phyloP scores from a whole-genome alignment of 2,888 invertebrate species.

The Caenorhabditis japonica region DNA sequence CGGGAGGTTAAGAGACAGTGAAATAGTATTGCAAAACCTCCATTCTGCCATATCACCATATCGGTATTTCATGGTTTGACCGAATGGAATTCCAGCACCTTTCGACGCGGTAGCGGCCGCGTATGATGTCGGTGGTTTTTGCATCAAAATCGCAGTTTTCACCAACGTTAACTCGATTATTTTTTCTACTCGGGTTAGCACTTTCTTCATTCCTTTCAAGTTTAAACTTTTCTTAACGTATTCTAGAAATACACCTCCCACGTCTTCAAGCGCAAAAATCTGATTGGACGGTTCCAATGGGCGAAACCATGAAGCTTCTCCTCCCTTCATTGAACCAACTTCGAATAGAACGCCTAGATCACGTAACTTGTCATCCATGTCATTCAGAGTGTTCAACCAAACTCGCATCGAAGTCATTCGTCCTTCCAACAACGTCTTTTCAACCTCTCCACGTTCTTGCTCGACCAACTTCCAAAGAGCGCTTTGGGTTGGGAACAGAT shows the following conservation, averaged over 20 bases:
- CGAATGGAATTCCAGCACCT: constrained; percentile 21
- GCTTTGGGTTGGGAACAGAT: constrained; percentile 36
- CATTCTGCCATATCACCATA: constrained; percentile 71
- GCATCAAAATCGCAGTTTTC: constrained; percentile 66
- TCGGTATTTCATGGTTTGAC: constrained; percentile 42
- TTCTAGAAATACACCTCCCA: constrained; percentile 43
- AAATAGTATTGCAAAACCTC: constrained; percentile 20
- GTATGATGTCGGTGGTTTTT: constrained; percentile 59
- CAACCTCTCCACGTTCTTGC: constrained; percentile 11
- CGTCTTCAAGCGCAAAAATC: constrained; percentile 42
- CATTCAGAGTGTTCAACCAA: constrained; percentile 88
- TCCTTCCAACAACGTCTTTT: constrained; percentile 20
- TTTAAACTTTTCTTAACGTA: constrained; percentile 57
- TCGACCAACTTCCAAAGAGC: constrained; percentile 28
- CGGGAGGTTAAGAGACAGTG: constrained; percentile 83
- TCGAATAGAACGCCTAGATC: constrained; percentile 51
- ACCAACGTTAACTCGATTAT: constrained; percentile 77
- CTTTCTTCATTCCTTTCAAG: constrained; percentile 82
- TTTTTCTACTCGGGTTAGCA: constrained; percentile 85
- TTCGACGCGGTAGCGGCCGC: constrained; percentile 57
- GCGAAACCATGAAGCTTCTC: constrained; percentile 42
- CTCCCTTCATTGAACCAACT: constrained; percentile 31
- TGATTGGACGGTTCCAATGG: constrained; percentile 38
- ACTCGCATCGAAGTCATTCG: constrained; percentile 78
- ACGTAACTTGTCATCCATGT: constrained; percentile 35